Evolutionary conservation across 1,140 invertebrate species (phyloP), one percentile per base, ranked within the genome.

Genomic region (Tetraneura akinire): DNA sequence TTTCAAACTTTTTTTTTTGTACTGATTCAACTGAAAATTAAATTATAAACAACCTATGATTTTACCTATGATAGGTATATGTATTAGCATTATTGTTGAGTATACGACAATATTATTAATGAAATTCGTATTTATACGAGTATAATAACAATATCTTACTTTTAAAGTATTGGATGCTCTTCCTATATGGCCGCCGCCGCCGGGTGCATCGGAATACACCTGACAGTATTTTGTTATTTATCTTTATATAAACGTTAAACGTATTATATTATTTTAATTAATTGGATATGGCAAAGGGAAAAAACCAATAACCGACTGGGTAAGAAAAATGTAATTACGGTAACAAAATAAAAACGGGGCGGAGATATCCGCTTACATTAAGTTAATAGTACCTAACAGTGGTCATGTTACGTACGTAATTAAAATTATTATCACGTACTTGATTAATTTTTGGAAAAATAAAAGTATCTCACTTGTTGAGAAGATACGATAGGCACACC

Each of bases 221-320:
- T 70, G 37, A 70, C 21, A 0, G 37, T 8, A 8, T 37, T 37
- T 37, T 4, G 8, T 26, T 49, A 16, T 47, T 47, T 70, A 26
- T 66, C n/a, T 23, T 45, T 45, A 14, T 3, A 26, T 47, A 14
- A 1, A 26, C n/a, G n/a, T n/a, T 16, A 49, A 18, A 53, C 16
- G n/a, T 53, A 53, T 6, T 11, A 10, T 10, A 4, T 6, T 0
- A 14, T 70, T 70, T 70, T 70, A 70, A 70, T 70, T 70, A 49
- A 70, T 47, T 49, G 5, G 45, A 16, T 10, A 26, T 9, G 18
- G 21, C 1, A 32, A 1, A 32, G 14, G 21, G 32, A 47, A 47
- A 66, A 49, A 68, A 68, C 66, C 42, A 70, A 70, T 70, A 70
- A 70, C 66, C 45, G 47, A 6, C n/a, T 37, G n/a, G n/a, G n/a